phyloP scores from a whole-genome alignment of 2,797 vertebrate genomes.

The Labroides dimidiatus region DNA sequence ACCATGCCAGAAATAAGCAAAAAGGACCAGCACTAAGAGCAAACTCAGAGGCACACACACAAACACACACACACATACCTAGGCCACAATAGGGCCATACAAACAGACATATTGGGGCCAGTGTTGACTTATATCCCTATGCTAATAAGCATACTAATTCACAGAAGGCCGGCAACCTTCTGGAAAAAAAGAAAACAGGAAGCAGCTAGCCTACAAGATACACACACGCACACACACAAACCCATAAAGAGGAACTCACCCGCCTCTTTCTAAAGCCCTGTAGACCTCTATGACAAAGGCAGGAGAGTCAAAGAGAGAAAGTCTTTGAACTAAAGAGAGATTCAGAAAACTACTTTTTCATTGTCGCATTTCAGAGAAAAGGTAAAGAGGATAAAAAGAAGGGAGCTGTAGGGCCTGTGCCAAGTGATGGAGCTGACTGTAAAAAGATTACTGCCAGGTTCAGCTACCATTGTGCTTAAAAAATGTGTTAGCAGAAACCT shows the following conservation, averaged over 20 bases:
- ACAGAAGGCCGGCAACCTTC: slow-evolving; percentile 53
- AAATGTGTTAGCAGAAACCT: background rate
- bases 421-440: background rate
- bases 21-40: slow-evolving; percentile 3
- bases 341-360: slow-evolving; percentile 34
- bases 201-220: background rate
- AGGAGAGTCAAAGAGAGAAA: slow-evolving; percentile 41
- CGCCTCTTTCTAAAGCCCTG: slow-evolving; percentile 56
- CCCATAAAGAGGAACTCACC: slow-evolving; percentile 13
- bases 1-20: slow-evolving; percentile 8
- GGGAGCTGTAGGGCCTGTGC: background rate
- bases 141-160: slow-evolving; percentile 85
- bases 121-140: slow-evolving; percentile 87
- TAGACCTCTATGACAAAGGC: slow-evolving; percentile 55
- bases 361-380: slow-evolving; percentile 14
- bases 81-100: slow-evolving; percentile 65
- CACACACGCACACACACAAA: slow-evolving; percentile 16
- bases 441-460: background rate
- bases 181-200: slow-evolving; percentile 24
- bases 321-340: slow-evolving; percentile 43
- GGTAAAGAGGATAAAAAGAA: background rate
- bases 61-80: slow-evolving; percentile 40
- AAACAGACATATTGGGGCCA: slow-evolving; percentile 85
- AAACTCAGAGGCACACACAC: slow-evolving; percentile 23
- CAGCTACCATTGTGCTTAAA: background rate